These are phyloP conservation scores for Apotomis turbidana DNA, from an alignment of 2,888 invertebrate species.

Conservation along the genomic window DNA sequence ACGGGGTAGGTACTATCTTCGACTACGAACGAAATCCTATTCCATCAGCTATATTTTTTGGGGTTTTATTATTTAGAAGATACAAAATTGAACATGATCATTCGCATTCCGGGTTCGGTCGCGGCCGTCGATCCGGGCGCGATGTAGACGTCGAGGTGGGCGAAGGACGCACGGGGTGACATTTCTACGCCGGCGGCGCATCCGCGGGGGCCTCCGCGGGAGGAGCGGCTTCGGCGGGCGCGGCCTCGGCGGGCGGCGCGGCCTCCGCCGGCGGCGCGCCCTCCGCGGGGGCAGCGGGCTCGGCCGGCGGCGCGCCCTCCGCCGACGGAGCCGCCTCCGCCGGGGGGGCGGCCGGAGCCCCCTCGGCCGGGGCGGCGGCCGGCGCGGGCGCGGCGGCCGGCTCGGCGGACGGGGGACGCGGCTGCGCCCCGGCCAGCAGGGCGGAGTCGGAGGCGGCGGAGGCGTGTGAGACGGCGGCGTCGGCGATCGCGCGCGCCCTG, in stretches of 20 bases:
- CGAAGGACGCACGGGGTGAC: conserved; percentile 18
- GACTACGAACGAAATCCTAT: conserved; percentile 59
- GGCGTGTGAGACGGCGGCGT: conserved; percentile 49
- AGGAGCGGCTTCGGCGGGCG: conserved; percentile 54
- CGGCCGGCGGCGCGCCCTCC: conserved; percentile 54
- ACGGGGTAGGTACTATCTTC: conserved; percentile 37
- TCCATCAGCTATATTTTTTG: conserved; percentile 78
- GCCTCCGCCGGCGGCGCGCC: conserved; percentile 57
- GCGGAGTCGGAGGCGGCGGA: conserved; percentile 50
- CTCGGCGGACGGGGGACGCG: conserved; percentile 57
- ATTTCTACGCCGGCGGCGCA: conserved; percentile 38
- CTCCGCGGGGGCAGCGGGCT: conserved; percentile 49
- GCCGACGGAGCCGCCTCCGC: conserved; percentile 56
- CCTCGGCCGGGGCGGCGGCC: conserved; percentile 51
- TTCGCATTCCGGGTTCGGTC: conserved; percentile 2
- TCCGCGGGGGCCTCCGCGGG: conserved; percentile 47
- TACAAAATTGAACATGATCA: conserved; percentile 55
- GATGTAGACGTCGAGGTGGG: conserved; percentile 3
- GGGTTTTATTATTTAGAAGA: conserved; percentile 61
- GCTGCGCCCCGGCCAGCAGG: conserved; percentile 50
- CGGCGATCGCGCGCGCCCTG: conserved; percentile 48
- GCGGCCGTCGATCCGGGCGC: conserved; percentile 28
- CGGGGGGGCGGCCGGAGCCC: conserved; percentile 55
- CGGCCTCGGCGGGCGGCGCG: conserved; percentile 51
- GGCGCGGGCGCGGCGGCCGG: conserved; percentile 50